phyloP scores from a whole-genome alignment of 2,888 invertebrate species.

The Corythucha ciliata region DNA sequence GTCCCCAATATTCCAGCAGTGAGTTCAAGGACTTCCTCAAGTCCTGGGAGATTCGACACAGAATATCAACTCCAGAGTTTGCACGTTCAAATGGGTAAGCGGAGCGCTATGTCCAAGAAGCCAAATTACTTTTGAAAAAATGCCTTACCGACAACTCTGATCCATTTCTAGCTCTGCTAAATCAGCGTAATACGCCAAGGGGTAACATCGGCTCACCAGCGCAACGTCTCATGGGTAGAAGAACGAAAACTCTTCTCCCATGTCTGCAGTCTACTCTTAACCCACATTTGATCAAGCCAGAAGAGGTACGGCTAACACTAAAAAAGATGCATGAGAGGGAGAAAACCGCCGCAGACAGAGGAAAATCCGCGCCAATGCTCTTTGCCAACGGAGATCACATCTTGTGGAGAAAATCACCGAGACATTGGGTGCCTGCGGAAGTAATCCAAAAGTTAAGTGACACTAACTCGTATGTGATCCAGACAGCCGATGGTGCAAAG shows the following conservation, averaged over 20 bases:
- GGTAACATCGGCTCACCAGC: constrained; percentile 13
- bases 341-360: constrained; percentile 9
- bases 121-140: constrained; percentile 17
- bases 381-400: constrained; percentile 6
- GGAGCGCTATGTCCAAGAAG: constrained; percentile 14
- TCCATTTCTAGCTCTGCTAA: constrained; percentile 9
- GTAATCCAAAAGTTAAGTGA: neutral
- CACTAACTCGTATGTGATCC: constrained; percentile 11
- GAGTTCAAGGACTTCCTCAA: constrained; percentile 11
- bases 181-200: constrained; percentile 9
- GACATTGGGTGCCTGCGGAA: neutral
- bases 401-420: constrained; percentile 1
- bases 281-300: neutral
- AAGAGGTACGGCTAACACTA: constrained; percentile 1
- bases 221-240: constrained; percentile 15
- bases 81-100: constrained; percentile 10
- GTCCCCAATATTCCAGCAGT: constrained; percentile 14
- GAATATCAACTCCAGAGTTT: constrained; percentile 17
- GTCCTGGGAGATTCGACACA: constrained; percentile 11
- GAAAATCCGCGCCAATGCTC: constrained; percentile 4
- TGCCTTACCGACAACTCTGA: constrained; percentile 9
- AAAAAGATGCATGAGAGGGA: constrained; percentile 3
- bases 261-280: neutral
- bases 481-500: constrained; percentile 5
- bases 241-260: constrained; percentile 12